phyloP scores from a whole-genome alignment of 1,140 invertebrate species.

The Planococcus citri region DNA sequence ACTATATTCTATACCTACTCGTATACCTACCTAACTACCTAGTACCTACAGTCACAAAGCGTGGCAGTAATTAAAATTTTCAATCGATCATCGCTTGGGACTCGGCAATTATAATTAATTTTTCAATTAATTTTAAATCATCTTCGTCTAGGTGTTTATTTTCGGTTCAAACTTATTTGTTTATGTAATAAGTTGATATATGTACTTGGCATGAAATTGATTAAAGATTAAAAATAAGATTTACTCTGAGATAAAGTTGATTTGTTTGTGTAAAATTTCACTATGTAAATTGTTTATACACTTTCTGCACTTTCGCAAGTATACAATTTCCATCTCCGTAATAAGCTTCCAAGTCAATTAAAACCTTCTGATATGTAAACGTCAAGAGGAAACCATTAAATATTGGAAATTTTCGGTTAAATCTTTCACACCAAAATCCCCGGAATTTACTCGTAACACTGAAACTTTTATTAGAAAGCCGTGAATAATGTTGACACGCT shows the following conservation, averaged over 20 bases:
- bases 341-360: background rate
- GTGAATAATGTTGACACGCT: background rate
- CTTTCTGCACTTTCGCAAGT: background rate
- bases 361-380: background rate
- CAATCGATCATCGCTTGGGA: background rate
- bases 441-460: background rate
- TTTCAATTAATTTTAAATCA: conserved; percentile 1
- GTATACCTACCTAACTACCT: no score
- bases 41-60: background rate
- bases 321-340: background rate
- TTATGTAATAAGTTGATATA: background rate
- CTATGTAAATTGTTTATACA: no score
- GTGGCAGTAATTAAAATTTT: background rate
- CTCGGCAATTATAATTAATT: background rate
- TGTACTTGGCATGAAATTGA: background rate
- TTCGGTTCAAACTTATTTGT: background rate
- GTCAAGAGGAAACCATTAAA: no score
- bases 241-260: background rate
- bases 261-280: no score
- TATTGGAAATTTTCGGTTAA: background rate
- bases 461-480: background rate
- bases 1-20: no score
- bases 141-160: background rate
- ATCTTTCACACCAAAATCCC: background rate
- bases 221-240: background rate